A percentile compares a stretch with the other conserved stretches of the same genome.
These are phyloP conservation scores for Hirtodrosophila confusa DNA, from an alignment of 2,888 invertebrate genomes.

Conservation along the genomic window DNA sequence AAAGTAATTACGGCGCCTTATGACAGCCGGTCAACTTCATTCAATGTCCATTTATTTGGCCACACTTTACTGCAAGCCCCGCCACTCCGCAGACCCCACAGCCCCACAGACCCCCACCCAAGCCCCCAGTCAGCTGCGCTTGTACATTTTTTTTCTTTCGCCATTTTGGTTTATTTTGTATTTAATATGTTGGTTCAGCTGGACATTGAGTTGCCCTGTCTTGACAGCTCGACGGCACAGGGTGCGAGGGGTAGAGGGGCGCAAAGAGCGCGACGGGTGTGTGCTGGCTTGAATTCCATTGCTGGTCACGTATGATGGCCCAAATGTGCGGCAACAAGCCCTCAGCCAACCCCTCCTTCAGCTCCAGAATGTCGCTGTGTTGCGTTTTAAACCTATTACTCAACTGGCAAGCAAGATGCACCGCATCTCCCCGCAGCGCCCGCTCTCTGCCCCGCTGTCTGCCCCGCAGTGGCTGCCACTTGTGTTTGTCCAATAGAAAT, in stretches of 20 bases:
- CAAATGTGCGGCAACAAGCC: slow-evolving; percentile 52
- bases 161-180: slow-evolving; percentile 52
- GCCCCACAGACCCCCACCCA: background rate
- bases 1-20: slow-evolving; percentile 76
- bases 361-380: slow-evolving; percentile 27
- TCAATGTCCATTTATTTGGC: slow-evolving; percentile 70
- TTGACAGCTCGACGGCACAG: background rate
- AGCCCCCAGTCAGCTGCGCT: slow-evolving; percentile 28
- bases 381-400: background rate
- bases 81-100: background rate
- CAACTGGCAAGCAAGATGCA: too few species aligned
- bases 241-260: background rate
- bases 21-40: slow-evolving; percentile 76
- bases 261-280: background rate
- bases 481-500: slow-evolving; percentile 78
- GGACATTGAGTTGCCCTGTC: slow-evolving; percentile 48
- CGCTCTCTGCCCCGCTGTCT: background rate
- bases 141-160: slow-evolving; percentile 36
- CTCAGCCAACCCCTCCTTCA: background rate
- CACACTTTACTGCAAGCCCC: slow-evolving; percentile 56
- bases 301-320: slow-evolving; percentile 77
- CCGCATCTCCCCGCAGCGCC: background rate
- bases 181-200: slow-evolving; percentile 69
- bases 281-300: slow-evolving; percentile 47
- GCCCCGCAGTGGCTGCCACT: slow-evolving; percentile 4